phyloP scores from a whole-genome alignment of 2,113 vertebrate species.

The Collichthys lucidus region DNA sequence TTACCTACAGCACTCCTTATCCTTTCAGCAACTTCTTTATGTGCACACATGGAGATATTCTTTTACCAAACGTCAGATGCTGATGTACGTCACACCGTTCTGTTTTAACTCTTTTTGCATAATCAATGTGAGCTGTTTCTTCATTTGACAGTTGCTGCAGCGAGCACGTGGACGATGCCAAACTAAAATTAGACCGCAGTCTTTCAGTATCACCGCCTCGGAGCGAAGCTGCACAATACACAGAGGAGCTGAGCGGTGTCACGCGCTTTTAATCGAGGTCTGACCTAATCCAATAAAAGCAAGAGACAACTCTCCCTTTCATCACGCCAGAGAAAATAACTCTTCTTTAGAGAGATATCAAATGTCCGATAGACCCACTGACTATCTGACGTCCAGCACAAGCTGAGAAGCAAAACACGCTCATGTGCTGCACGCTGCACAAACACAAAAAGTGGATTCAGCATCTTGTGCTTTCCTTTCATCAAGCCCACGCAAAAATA shows the following conservation, averaged over 20 bases:
- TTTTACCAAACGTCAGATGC: conserved; percentile 5
- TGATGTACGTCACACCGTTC: conserved; percentile 2
- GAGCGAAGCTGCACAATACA: conserved; percentile 64
- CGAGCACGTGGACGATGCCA: conserved; percentile 42
- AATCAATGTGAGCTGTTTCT: conserved; percentile 22
- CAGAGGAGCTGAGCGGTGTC: conserved; percentile 71
- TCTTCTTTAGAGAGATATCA: conserved; percentile 70
- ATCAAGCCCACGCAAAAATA: not conserved
- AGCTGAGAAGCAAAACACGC: conserved; percentile 36
- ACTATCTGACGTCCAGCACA: conserved; percentile 43
- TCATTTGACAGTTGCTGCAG: conserved; percentile 6
- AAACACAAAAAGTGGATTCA: conserved; percentile 8
- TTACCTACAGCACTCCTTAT: not conserved
- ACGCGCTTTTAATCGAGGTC: conserved; percentile 76
- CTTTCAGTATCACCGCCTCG: conserved; percentile 25
- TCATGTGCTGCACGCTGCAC: not conserved
- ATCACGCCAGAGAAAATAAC: conserved; percentile 57
- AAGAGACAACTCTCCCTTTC: conserved; percentile 72
- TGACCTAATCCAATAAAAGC: conserved; percentile 72
- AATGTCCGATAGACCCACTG: conserved; percentile 42
- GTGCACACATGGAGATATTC: conserved; percentile 1
- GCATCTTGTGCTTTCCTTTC: conserved; percentile 2
- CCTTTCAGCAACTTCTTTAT: conserved; percentile 20
- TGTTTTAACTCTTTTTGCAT: conserved; percentile 12
- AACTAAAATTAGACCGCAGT: conserved; percentile 66